A percentile compares a stretch with the other conserved stretches of the same genome.
Conservation (phyloP, 2,113 vertebrate genomes). For the Laterallus jamaicensis region DNA sequence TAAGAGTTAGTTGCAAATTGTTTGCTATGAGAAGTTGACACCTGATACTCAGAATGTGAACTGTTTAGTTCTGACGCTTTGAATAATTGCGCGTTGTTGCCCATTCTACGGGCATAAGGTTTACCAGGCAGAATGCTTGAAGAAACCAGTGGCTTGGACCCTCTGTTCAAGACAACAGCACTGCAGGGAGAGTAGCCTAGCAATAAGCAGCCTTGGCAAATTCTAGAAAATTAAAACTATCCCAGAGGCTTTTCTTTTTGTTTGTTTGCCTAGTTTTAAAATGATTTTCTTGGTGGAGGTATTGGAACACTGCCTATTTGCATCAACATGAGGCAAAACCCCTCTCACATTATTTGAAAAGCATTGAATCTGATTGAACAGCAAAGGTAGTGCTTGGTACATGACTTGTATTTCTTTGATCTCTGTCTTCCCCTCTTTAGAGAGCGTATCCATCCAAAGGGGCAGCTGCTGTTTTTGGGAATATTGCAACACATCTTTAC, state of each 20-base stretch:
- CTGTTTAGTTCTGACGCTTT: constrained; percentile 14
- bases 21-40: not conserved
- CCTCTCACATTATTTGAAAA: not conserved
- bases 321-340: constrained; percentile 31
- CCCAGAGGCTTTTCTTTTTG: constrained; percentile 41
- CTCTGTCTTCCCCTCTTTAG: not conserved
- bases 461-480: not conserved
- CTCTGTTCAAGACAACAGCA: constrained; percentile 7
- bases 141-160: not conserved
- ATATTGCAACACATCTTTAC: not conserved
- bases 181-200: constrained; percentile 26
- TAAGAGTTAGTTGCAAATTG: not conserved
- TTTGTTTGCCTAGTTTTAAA: constrained; percentile 28
- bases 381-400: not conserved
- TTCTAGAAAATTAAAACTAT: constrained; percentile 23
- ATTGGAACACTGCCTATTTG: constrained; percentile 25
- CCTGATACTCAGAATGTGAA: constrained; percentile 30
- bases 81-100: constrained; percentile 28
- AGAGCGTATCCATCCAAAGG: not conserved
- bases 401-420: not conserved
- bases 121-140: constrained; percentile 17
- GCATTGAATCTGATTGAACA: constrained; percentile 3
- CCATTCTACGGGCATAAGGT: not conserved
- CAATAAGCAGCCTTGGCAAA: constrained; percentile 41
- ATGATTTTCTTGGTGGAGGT: constrained; percentile 4